Base-by-base conservation (phyloP, 1,140 invertebrate species). In the Cephus cinctus region DNA sequence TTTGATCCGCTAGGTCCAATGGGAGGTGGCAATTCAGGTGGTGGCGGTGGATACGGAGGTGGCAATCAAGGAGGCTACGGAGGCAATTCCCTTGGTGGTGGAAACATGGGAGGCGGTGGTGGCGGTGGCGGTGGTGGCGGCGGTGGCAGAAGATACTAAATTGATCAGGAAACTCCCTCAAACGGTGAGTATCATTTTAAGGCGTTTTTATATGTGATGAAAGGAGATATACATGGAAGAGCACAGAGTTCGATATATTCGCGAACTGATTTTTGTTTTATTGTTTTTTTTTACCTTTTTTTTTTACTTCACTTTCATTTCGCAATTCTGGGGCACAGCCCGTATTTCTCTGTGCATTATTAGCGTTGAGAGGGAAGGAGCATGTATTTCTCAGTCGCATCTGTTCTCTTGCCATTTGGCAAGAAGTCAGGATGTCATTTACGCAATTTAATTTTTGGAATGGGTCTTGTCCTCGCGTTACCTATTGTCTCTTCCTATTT, bases 71-170 rank as follows among this genome's bases (percentile, higher is more conserved):
- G 73, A 53, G 75, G 74, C 56, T 63, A 65, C 30, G 58, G 31
- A 59, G 69, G 78, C 55, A 69, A 77, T 50, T 73, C 76, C 39
- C 77, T 78, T 50, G 75, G 83, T 8, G 77, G 77, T 34, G 77
- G 76, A 36, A 79, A 78, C 31, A 63, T 66, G 53, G 70, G 70
- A n/a, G 68, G 69, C 14, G 50, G 53, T 42, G 46, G 57, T 12
- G 43, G 49, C 31, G 65, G 65, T 63, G 68, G 69, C 4, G 68
- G 68, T n/a, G 71, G 71, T 14, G 62, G 62, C 32, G 61, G 61
- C 2, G 56, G 57, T 12, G 67, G 67, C 2, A 67, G 74, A 50
- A 62, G 72, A 65, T 75, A 76, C 30, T 74, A 73, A 62, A 44
- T 38, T 35, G 38, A 18, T 27, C 5, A 22, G 32, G 31, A 40